phyloP scores from a whole-genome alignment of 2,888 invertebrate species.

The Cephus pygmeus region DNA sequence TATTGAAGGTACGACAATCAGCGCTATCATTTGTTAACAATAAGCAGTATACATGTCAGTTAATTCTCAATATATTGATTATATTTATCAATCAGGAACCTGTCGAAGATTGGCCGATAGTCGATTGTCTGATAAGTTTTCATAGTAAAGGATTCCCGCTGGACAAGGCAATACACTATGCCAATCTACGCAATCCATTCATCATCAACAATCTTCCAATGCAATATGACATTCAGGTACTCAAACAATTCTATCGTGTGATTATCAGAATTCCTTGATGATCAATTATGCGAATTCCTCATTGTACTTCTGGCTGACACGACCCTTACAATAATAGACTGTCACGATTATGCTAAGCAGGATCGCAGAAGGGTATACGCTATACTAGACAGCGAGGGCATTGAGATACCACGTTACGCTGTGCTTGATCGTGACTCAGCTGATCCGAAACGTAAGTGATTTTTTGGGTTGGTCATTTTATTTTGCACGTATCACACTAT shows the following conservation, averaged over 20 bases:
- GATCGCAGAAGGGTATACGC: constrained; percentile 95
- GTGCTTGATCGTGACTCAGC: constrained; percentile 94
- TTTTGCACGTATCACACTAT: constrained; percentile 8
- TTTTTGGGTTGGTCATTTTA: constrained; percentile 14
- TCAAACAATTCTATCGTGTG: constrained; percentile 6
- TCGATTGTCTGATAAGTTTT: constrained; percentile 98
- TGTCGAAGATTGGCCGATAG: constrained; percentile 97
- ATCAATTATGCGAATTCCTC: constrained; percentile 3
- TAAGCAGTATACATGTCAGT: neutral
- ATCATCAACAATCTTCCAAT: constrained; percentile 98
- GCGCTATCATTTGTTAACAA: neutral
- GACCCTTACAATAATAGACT: constrained; percentile 9
- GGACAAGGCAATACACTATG: constrained; percentile 97
- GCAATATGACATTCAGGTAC: constrained; percentile 96
- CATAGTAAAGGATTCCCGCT: constrained; percentile 98
- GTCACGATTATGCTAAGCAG: constrained; percentile 62
- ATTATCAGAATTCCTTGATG: constrained; percentile 9
- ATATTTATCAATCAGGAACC: constrained; percentile 73
- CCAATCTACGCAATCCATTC: constrained; percentile 92
- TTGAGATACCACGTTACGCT: constrained; percentile 97
- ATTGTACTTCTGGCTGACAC: neutral
- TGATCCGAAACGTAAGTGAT: constrained; percentile 85
- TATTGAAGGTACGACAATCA: constrained; percentile 79
- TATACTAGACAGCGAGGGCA: constrained; percentile 92
- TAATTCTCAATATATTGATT: neutral